Evolutionary conservation across 2,797 vertebrate species (phyloP).

Genomic region (Macropodus opercularis): DNA sequence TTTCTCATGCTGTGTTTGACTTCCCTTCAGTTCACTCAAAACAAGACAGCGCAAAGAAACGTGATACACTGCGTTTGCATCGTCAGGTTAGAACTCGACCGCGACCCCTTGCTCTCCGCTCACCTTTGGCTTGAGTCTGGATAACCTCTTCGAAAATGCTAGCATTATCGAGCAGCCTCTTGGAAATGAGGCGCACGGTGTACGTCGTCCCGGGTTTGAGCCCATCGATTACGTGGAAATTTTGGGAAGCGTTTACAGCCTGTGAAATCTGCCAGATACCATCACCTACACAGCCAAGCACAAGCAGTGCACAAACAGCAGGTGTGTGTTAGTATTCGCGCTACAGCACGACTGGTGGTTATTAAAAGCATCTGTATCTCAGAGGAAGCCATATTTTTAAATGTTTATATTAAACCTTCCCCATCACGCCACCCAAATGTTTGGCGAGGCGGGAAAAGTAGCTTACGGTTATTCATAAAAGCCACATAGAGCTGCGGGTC

Average conservation of each 20-base stretch:
- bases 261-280: constrained; percentile 87
- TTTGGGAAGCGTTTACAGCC: constrained; percentile 88
- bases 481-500: constrained; percentile 82
- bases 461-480: constrained; percentile 86
- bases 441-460: constrained; percentile 49
- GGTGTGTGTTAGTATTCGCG: constrained; percentile 44
- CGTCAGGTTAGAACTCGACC: constrained; percentile 14
- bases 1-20: constrained; percentile 30
- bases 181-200: constrained; percentile 90
- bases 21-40: constrained; percentile 40
- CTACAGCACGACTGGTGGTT: too few species aligned
- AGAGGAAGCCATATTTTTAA: too few species aligned
- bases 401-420: constrained; percentile 41
- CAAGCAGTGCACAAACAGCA: constrained; percentile 69
- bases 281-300: constrained; percentile 88
- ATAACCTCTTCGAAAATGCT: constrained; percentile 96
- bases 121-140: constrained; percentile 92
- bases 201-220: constrained; percentile 88
- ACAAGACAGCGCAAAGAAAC: too few species aligned
- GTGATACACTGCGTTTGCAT: too few species aligned
- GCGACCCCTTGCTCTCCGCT: constrained; percentile 65
- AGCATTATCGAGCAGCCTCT: constrained; percentile 89
- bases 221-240: constrained; percentile 87
- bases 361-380: too few species aligned
- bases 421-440: constrained; percentile 35